These are phyloP conservation scores for Oasisia sp. DNA, from an alignment of 2,888 invertebrate genomes.

Conservation along the genomic window DNA sequence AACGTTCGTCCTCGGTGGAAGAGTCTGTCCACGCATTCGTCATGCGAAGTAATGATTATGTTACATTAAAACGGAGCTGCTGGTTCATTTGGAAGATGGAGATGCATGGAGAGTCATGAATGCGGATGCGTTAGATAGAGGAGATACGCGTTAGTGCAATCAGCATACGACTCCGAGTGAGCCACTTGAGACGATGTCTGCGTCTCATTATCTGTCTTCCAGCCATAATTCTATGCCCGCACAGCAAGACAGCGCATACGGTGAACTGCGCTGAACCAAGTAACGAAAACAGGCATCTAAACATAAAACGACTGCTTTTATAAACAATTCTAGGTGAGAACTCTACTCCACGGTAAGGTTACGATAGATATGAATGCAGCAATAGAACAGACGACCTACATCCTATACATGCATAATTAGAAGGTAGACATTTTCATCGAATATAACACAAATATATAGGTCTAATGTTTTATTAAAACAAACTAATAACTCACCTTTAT, in stretches of 20 bases:
- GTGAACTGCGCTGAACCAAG: not conserved
- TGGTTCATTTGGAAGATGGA: not conserved
- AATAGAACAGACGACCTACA: not conserved
- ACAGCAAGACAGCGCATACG: not conserved
- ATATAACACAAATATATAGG: not conserved
- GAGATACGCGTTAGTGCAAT: not conserved
- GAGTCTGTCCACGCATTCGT: no score
- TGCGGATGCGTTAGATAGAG: not conserved
- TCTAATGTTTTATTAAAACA: not conserved
- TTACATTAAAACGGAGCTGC: not conserved
- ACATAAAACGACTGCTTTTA: not conserved
- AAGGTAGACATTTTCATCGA: not conserved
- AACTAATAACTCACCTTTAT: not conserved
- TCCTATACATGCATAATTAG: not conserved
- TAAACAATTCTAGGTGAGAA: not conserved
- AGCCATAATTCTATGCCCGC: not conserved
- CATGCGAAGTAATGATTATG: not conserved
- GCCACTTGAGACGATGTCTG: slow-evolving; percentile 6
- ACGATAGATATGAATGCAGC: not conserved
- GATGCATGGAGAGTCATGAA: not conserved
- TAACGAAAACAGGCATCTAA: not conserved
- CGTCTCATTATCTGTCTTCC: not conserved
- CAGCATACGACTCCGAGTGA: not conserved
- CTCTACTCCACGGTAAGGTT: not conserved
- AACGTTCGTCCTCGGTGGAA: no score